Evolutionary conservation across 1,140 invertebrate genomes (phyloP).

Genomic region (Anthonomus grandis): DNA sequence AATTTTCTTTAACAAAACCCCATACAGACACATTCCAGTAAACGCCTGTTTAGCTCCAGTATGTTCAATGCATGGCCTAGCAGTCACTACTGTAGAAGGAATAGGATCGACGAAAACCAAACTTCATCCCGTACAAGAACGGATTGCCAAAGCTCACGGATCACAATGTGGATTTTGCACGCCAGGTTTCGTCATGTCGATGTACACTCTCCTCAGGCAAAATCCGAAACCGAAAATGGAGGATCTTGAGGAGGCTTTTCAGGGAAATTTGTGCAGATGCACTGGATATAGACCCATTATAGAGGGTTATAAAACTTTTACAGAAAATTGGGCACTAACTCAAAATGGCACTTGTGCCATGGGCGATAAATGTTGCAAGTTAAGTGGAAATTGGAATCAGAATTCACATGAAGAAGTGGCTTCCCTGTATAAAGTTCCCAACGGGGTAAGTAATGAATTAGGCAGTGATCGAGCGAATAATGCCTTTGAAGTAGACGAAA

Average conservation of each 20-base stretch:
- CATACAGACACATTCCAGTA: constrained; percentile 78
- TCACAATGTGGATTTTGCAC: constrained; percentile 92
- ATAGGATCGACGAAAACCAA: constrained; percentile 69
- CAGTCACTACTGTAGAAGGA: constrained; percentile 87
- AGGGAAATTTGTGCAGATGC: constrained; percentile 88
- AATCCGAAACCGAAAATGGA: constrained; percentile 61
- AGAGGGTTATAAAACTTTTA: constrained; percentile 81
- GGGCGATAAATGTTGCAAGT: constrained; percentile 59
- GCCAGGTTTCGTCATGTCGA: constrained; percentile 89
- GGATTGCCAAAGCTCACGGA: constrained; percentile 82
- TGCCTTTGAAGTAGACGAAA: too few species aligned
- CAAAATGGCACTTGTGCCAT: constrained; percentile 53
- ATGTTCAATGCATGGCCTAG: constrained; percentile 76
- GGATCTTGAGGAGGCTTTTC: constrained; percentile 79
- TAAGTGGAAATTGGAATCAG: constrained; percentile 27
- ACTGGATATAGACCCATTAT: constrained; percentile 89
- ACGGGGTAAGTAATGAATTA: too few species aligned
- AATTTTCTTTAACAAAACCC: not conserved
- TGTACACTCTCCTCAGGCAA: constrained; percentile 79
- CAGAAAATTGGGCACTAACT: constrained; percentile 68
- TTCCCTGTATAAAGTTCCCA: not conserved
- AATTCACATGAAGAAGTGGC: not conserved
- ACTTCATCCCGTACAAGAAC: constrained; percentile 80
- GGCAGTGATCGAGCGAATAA: not conserved
- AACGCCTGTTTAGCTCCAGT: constrained; percentile 87